Evolutionary conservation across 2,113 vertebrate species (phyloP), one percentile per base, ranked within the genome.

Genomic region (Anhinga rufa): DNA sequence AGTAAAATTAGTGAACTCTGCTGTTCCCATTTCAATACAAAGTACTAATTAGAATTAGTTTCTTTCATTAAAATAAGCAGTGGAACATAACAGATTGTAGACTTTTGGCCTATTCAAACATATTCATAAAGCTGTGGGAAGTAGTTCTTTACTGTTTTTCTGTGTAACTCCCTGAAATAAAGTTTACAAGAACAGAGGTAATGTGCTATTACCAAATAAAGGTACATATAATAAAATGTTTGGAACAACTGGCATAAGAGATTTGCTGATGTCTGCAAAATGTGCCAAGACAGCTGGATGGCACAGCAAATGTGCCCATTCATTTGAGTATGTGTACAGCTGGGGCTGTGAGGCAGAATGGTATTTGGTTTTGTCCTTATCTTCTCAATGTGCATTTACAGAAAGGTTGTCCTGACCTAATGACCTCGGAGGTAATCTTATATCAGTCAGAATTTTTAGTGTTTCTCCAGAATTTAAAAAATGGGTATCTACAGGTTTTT

Each of bases 211-310:
- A 65, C 40, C 75, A 92, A 65, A 72, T 86, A 86, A 95, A 78
- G 61, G 7, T 75, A 32, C 42, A 22, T 65, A 29, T 31, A 69
- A 55, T 18, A 62, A 85, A 75, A 61, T 29, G 9, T 49, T 80
- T 80, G 66, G 34, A 86, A 57, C 46, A 88, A 81, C 42, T 81
- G 71, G 16, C 15, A 4, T 57, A 40, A 69, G 82, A 79, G 54
- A 66, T 92, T 54, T 77, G 44, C 71, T 74, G 12, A 44, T 72
- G 40, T 62, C 75, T 86, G 87, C 66, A 42, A 18, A 88, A 80
- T n/a, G 34, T 80, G 92, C 86, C 88, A 74, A 24, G 92, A 69
- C 85, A 96, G 78, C 80, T 93, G 95, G 71, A 29, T 68, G 69
- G 77, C 72, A 71, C 1, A 4, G 42, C 69, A 89, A n/a, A 92